phyloP scores from a whole-genome alignment of 2,797 vertebrate genomes.

The Sebastes nivosus region DNA sequence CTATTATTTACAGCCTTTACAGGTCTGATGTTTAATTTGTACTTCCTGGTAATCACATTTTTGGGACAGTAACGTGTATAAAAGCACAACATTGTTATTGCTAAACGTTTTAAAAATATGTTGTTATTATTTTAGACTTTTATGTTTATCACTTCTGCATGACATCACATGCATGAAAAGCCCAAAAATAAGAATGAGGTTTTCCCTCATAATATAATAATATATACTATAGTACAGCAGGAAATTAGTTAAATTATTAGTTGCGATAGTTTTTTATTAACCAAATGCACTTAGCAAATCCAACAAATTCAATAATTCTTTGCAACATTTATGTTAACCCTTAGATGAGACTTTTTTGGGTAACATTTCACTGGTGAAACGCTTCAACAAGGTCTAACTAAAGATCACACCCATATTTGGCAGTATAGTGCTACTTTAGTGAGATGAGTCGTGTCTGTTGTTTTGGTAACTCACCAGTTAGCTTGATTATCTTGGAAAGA shows the following conservation, averaged over 20 bases:
- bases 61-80: neutral
- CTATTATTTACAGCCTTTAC: neutral
- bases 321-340: neutral
- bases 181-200: neutral
- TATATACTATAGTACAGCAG: neutral
- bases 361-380: neutral
- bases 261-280: too few relatives aligned
- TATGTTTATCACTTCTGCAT: neutral
- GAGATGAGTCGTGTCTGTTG: slow-evolving; percentile 1
- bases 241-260: neutral
- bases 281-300: neutral
- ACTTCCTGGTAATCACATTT: neutral
- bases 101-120: neutral
- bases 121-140: neutral
- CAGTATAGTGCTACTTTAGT: neutral
- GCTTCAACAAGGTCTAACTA: slow-evolving; percentile 13
- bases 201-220: neutral
- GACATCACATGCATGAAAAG: neutral
- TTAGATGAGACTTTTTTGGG: neutral
- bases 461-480: slow-evolving; percentile 45
- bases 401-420: slow-evolving; percentile 6
- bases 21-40: neutral
- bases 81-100: neutral
- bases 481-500: slow-evolving; percentile 14
- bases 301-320: neutral